phyloP scores from a whole-genome alignment of 1,140 invertebrate species.

The Anastrepha obliqua region DNA sequence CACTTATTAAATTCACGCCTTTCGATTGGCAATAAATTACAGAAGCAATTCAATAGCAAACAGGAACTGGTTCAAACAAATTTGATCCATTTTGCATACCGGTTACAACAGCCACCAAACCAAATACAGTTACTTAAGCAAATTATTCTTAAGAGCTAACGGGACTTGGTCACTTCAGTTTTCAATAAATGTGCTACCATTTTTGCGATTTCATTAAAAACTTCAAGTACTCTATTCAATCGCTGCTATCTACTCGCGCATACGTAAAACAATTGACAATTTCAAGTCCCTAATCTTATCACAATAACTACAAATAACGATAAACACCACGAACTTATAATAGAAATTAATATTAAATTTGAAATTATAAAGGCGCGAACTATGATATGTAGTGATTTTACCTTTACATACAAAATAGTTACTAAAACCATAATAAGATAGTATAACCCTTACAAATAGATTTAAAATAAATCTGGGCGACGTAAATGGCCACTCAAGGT shows the following conservation, averaged over 20 bases:
- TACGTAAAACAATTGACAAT: neutral
- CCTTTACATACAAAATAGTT: neutral
- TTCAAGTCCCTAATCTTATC: slow-evolving; percentile 3
- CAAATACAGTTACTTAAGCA: neutral
- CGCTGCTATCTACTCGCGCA: neutral
- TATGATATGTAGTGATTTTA: neutral
- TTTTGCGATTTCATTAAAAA: neutral
- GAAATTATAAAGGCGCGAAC: neutral
- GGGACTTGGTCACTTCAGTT: neutral
- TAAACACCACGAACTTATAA: no score
- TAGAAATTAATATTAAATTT: no score
- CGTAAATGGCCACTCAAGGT: neutral
- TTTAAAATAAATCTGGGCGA: neutral
- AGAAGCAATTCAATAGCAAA: neutral
- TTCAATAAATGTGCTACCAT: neutral
- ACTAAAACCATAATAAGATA: neutral
- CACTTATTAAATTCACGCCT: slow-evolving; percentile 19
- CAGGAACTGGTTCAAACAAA: slow-evolving; percentile 46
- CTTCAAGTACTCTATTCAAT: neutral
- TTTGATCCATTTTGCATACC: slow-evolving; percentile 30
- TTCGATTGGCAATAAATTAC: slow-evolving; percentile 1
- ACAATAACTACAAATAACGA: neutral
- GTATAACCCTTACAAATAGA: neutral
- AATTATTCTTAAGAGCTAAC: neutral
- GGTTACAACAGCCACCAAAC: slow-evolving; percentile 11